Evolutionary conservation across 2,888 invertebrate species (phyloP), one percentile per base, ranked within the genome.

Genomic region (Altica lythri): DNA sequence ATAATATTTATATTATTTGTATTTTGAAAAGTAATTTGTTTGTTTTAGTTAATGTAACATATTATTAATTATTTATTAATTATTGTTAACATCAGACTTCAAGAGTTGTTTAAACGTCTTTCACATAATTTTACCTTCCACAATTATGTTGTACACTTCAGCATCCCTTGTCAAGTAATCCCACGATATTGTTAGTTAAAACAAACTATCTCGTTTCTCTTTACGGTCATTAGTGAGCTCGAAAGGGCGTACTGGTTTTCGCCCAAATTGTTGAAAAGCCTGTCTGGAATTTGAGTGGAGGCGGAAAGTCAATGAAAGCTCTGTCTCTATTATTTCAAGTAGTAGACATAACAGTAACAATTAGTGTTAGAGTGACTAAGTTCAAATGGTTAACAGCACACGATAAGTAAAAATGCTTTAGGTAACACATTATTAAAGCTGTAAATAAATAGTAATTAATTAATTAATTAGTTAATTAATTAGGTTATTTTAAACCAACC

Each of bases 181-280:
- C 34, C 34, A 13, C 34, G 34, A 34, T 34, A 34, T 10, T 34
- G 34, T 34, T 34, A 34, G 34, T 34, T 34, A 34, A 34, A 34
- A 34, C n/a, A 34, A 34, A 34, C 34, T 34, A 30, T 30, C 30
- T 13, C 34, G 34, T 34, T 16, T 34, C 34, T 16, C 34, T 34
- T 34, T 34, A 10, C 16, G 16, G 34, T 34, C 34, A 34, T 34
- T 34, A 34, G 34, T 34, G 34, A 16, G 34, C 34, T 34, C 34
- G 13, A 14, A 16, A 16, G 34, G 34, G 34, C 34, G 34, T 13
- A 34, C 14, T 16, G 34, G 34, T 34, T 34, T 34, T 34, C 34
- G 14, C 34, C 34, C 34, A 16, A 34, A 34, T 34, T 14, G 34
- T 34, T 16, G 34, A 16, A 34, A 34, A 34, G 16, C 34, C 34